Conservation (phyloP, 2,113 vertebrate genomes). For the Syngnathus typhle region DNA sequence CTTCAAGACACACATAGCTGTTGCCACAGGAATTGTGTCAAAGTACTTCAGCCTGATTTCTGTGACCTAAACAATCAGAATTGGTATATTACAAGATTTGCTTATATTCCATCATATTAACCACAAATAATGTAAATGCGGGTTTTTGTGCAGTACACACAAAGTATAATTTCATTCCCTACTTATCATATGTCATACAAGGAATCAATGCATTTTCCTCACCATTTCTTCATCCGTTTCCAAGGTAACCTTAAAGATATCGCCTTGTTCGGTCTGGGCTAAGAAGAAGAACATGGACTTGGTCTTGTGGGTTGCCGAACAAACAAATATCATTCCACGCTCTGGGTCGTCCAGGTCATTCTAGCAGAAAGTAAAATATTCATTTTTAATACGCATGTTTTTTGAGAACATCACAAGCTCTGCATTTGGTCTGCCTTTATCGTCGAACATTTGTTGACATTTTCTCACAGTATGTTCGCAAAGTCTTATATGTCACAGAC, state of each 20-base stretch:
- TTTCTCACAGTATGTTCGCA: not conserved
- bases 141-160: not conserved
- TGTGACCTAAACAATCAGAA: slow-evolving; percentile 77
- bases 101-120: not conserved
- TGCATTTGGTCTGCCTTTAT: not conserved
- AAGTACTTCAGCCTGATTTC: slow-evolving; percentile 98
- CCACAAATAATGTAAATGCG: not conserved
- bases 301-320: slow-evolving; percentile 98
- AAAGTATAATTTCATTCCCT: not conserved
- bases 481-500: not conserved
- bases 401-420: not conserved
- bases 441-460: not conserved
- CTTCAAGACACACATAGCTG: slow-evolving; percentile 97
- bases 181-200: not conserved
- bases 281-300: slow-evolving; percentile 99
- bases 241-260: slow-evolving; percentile 97
- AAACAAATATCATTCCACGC: slow-evolving; percentile 98
- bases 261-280: slow-evolving; percentile 96
- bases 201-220: slow-evolving; percentile 38
- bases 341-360: slow-evolving; percentile 98
- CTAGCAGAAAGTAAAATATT: slow-evolving; percentile 53
- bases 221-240: slow-evolving; percentile 99
- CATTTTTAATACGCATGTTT: not conserved
- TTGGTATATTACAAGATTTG: not conserved
- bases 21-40: slow-evolving; percentile 92